Base-by-base conservation (phyloP, 2,113 vertebrate species). In the Microcebus murinus region DNA sequence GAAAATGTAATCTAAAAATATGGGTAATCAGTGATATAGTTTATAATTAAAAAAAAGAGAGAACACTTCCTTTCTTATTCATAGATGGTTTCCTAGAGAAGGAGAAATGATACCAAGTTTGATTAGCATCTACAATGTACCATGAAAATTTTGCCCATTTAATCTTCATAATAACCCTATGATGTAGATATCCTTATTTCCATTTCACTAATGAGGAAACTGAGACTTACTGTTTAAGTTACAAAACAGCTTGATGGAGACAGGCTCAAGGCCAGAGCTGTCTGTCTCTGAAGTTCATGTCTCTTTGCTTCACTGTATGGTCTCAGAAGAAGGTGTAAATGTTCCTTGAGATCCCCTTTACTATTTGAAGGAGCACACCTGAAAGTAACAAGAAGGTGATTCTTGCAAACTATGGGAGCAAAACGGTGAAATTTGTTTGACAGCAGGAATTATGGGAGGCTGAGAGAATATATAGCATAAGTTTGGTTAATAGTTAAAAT, bases 121-220 rank as follows among this genome's bases (percentile, higher is more conserved):
- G 80, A 68, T 90, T 61, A 68, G 9, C 21, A 52, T 10, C 52
- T 79, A 59, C 6, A 59, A 36, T 2, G 3, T 88, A 70, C 34
- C 76, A 45, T 52, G 31, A 90, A 59, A 34, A 57, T 68, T 79
- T 52, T 83, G 42, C 59, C 11, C 12, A 63, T 93, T 73, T 83
- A 29, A 67, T 63, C 27, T 74, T 88, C 3, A 29, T 50, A 79
- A 57, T 74, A 23, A 59, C 23, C 13, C 20, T 20, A 3, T 63
- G 13, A 63, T 39, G 1, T 76, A 23, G 36, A 36, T 36, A 65
- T 25, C 74, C 39, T 27, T 34, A 70, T 80, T 65, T 20, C 50
- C 42, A 29, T 90, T 96, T 85, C 67, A 68, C 52, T 42, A 63
- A 20, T 29, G 55, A 93, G 59, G 45, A 94, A 70, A 73, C 15